Evolutionary conservation across 2,797 vertebrate genomes (phyloP).

Genomic region (Picus viridis): DNA sequence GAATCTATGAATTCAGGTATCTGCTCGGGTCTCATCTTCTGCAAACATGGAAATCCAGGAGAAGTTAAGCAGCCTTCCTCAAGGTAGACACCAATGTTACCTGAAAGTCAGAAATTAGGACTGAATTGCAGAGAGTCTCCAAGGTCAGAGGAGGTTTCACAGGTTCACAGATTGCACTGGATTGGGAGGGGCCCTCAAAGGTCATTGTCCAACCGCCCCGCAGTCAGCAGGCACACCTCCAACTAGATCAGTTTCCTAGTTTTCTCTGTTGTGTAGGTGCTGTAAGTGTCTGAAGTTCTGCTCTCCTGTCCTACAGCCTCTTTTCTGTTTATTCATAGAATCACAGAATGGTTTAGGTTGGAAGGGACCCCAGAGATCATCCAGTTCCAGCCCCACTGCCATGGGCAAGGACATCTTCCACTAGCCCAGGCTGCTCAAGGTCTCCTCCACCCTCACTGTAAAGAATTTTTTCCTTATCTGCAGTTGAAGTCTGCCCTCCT

Average conservation of each 20-base stretch:
- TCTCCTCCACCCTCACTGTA: no score
- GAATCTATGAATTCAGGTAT: neutral
- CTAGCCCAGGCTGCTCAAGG: no score
- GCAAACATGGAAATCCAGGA: neutral
- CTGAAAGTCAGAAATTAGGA: neutral
- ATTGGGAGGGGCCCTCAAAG: no score
- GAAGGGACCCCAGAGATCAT: no score
- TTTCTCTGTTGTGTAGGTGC: rapidly evolving
- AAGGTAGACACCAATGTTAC: neutral
- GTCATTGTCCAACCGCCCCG: no score
- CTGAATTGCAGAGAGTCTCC: neutral
- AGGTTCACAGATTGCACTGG: neutral
- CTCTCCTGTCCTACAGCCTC: neutral
- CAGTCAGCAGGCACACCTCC: no score
- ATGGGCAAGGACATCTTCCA: no score
- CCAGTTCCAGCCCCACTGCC: no score
- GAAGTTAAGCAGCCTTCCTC: neutral
- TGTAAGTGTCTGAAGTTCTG: neutral
- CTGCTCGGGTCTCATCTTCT: neutral
- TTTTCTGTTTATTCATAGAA: rapidly evolving
- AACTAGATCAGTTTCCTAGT: no score
- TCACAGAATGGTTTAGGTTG: no score
- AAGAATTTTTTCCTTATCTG: no score
- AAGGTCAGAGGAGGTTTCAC: neutral
- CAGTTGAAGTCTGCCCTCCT: no score